Conservation (phyloP, 2,113 vertebrate genomes). For the Emberiza fucata region DNA sequence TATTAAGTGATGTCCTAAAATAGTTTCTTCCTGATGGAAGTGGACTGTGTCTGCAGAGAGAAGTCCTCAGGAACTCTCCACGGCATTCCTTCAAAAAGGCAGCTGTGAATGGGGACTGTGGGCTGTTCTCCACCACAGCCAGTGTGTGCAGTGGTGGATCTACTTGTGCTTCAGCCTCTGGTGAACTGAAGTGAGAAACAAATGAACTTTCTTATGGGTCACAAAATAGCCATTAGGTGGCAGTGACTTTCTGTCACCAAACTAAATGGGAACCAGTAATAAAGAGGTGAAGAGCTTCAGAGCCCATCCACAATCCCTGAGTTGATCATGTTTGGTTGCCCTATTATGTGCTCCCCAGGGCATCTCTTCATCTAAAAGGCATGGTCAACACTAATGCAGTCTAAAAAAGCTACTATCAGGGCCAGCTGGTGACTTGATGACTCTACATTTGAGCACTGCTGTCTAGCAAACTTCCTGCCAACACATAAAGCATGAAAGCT, state of each 20-base stretch:
- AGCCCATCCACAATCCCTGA: not conserved
- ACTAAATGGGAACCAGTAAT: not conserved
- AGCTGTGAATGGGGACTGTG: not conserved
- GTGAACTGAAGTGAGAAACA: not conserved
- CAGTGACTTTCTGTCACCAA: constrained; percentile 24
- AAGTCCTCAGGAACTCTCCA: not conserved
- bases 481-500: not conserved
- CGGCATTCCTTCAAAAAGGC: not conserved
- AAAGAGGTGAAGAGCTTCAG: not conserved
- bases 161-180: not conserved
- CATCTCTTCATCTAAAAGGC: not conserved
- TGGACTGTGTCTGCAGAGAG: not conserved
- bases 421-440: constrained; percentile 48
- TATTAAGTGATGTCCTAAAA: not conserved
- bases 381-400: not conserved
- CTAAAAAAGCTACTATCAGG: constrained; percentile 7
- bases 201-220: not conserved
- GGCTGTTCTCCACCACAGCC: not conserved
- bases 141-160: not conserved
- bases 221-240: not conserved
- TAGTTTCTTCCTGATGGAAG: not conserved
- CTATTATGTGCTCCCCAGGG: not conserved
- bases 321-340: not conserved
- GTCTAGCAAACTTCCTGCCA: constrained; percentile 40
- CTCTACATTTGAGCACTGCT: not conserved